phyloP scores from a whole-genome alignment of 2,113 vertebrate genomes.

The Macrotis lagotis region DNA sequence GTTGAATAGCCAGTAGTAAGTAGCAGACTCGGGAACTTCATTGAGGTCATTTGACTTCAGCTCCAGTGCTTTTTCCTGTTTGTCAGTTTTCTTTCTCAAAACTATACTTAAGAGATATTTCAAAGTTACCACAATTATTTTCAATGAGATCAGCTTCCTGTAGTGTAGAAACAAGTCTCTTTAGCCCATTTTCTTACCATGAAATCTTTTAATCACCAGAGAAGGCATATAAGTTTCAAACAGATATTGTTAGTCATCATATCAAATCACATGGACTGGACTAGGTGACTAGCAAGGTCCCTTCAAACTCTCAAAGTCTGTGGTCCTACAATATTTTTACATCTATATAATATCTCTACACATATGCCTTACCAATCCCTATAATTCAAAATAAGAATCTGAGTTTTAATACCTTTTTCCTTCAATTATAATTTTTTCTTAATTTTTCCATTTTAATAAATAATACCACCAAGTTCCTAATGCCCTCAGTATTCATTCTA shows the following conservation, averaged over 20 bases:
- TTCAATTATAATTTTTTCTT: background rate
- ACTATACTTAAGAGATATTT: background rate
- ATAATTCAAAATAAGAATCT: background rate
- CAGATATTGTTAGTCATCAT: background rate
- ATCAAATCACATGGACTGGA: background rate
- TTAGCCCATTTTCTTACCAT: background rate
- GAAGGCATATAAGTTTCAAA: background rate
- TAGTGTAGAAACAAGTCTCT: background rate
- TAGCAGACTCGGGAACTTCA: background rate
- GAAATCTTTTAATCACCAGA: background rate
- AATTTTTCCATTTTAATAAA: background rate
- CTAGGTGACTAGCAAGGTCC: background rate
- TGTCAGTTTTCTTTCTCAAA: constrained; percentile 4
- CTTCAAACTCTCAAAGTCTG: background rate
- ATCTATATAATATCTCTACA: background rate
- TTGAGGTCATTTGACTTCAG: background rate
- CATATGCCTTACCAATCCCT: background rate
- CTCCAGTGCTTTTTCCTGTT: background rate
- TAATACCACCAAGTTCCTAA: background rate
- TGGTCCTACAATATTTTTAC: background rate
- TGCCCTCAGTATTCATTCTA: background rate
- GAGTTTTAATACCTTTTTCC: background rate
- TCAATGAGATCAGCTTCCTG: constrained; percentile 16
- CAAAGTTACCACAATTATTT: constrained; percentile 14
- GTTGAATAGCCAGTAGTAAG: background rate